Conservation (phyloP, 1,140 invertebrate genomes). For the Acromyrmex heyeri region DNA sequence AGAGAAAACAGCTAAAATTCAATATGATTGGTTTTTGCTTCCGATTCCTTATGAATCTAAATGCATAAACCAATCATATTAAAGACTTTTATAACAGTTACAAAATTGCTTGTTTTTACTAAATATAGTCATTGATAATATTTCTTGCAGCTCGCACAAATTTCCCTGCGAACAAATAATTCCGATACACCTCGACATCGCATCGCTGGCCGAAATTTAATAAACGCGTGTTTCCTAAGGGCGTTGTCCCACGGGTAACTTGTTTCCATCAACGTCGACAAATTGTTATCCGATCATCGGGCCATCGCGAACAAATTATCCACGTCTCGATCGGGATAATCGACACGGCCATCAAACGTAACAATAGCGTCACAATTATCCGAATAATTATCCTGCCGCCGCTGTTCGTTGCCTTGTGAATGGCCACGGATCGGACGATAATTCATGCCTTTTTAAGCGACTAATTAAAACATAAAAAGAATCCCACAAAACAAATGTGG, state of each 20-base stretch:
- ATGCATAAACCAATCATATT: too few relatives aligned
- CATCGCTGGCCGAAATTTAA: conserved; percentile 4
- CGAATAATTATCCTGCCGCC: conserved; percentile 38
- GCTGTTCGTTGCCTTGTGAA: background rate
- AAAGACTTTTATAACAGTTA: too few relatives aligned
- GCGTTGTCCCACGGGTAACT: conserved; percentile 19
- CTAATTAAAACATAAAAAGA: conserved; percentile 28
- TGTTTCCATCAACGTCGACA: conserved; percentile 30
- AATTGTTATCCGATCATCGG: conserved; percentile 48
- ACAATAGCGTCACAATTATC: conserved; percentile 29
- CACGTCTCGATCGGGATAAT: conserved; percentile 45
- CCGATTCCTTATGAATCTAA: too few relatives aligned
- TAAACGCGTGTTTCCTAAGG: conserved; percentile 9
- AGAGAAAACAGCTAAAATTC: too few relatives aligned
- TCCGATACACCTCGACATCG: background rate
- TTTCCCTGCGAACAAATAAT: background rate
- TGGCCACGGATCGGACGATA: background rate
- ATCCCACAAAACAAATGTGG: background rate
- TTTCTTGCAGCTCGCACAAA: background rate
- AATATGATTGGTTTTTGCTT: too few relatives aligned
- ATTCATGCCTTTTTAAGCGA: background rate
- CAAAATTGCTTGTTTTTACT: too few relatives aligned
- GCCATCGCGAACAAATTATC: conserved; percentile 40
- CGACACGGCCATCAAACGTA: conserved; percentile 5
- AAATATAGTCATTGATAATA: too few relatives aligned